Base-by-base conservation (phyloP, 2,113 vertebrate genomes). In the Leptosomus discolor region DNA sequence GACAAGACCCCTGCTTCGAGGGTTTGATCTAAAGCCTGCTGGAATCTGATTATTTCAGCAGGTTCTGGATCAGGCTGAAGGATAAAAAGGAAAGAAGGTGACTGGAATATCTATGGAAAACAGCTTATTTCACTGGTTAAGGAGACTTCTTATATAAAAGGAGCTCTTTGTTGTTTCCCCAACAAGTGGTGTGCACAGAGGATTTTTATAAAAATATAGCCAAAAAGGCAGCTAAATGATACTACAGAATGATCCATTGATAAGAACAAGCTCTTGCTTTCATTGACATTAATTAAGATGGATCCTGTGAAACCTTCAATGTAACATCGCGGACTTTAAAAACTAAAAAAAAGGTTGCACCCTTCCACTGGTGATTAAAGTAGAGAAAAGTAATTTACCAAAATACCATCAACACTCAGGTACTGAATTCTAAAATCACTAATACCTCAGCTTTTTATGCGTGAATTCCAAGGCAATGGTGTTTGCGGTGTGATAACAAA, bases 181-280 rank as follows among this genome's bases (percentile, higher is more conserved):
- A 6, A 53, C 20, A 58, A 82, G 45, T 50, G 36, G 48, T 20
- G 6, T n/a, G 26, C 50, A 75, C 30, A 45, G 61, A 76, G n/a
- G 21, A 82, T 79, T 96, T 90, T 79, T 54, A 90, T 90, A 43
- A 85, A 95, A 89, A 82, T 91, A 93, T 64, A 29, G 11, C 34
- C 54, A 57, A 87, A 92, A 86, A 85, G 53, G 39, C 60, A 91
- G 77, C 11, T 71, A 96, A 92, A 76, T n/a, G 41, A 67, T 36
- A 50, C 41, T 34, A 65, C 18, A 87, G 88, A 94, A 76, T 74
- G 45, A 91, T 41, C 57, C 77, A 83, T 32, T 90, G 80, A 90
- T n/a, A 36, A 92, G 65, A 94, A 94, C n/a, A 94, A 81, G 50
- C 36, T 91, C 57, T 58, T 67, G 70, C 57, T 92, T 95, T 96